phyloP scores from a whole-genome alignment of 2,888 invertebrate species.

The Dermolepida albohirtum region DNA sequence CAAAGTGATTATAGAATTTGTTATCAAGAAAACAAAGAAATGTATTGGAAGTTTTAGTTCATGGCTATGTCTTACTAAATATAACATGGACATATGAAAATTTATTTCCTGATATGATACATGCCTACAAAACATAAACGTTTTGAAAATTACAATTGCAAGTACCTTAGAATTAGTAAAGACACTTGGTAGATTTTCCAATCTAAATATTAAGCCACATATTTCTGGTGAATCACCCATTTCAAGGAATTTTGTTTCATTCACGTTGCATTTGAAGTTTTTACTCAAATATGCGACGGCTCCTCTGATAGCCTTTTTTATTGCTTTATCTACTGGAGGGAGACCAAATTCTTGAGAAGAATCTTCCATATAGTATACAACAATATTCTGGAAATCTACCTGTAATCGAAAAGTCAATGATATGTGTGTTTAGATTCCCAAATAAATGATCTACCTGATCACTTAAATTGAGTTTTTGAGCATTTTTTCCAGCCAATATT shows the following conservation, averaged over 20 bases:
- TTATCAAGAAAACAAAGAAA: no score
- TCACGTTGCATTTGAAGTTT: slow-evolving; percentile 63
- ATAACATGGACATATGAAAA: no score
- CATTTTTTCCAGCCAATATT: slow-evolving; percentile 70
- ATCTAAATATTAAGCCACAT: slow-evolving; percentile 49
- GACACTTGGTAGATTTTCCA: slow-evolving; percentile 15
- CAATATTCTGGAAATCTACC: slow-evolving; percentile 53
- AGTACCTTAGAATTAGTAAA: slow-evolving; percentile 39
- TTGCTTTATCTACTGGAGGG: slow-evolving; percentile 67
- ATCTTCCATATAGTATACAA: slow-evolving; percentile 71
- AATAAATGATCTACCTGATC: slow-evolving; percentile 63
- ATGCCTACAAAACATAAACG: no score
- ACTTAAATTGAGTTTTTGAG: slow-evolving; percentile 65
- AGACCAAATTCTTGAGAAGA: slow-evolving; percentile 68
- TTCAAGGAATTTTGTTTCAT: slow-evolving; percentile 44
- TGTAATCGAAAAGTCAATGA: slow-evolving; percentile 40
- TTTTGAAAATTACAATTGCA: background rate
- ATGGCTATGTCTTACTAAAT: no score
- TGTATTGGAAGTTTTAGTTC: no score
- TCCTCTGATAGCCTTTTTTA: slow-evolving; percentile 66
- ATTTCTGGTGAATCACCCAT: slow-evolving; percentile 38
- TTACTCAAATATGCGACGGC: slow-evolving; percentile 68
- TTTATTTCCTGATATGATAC: no score
- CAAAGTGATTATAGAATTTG: no score
- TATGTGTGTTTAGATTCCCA: background rate